phyloP scores from a whole-genome alignment of 2,113 vertebrate species.

The Entomyzon cyanotis region DNA sequence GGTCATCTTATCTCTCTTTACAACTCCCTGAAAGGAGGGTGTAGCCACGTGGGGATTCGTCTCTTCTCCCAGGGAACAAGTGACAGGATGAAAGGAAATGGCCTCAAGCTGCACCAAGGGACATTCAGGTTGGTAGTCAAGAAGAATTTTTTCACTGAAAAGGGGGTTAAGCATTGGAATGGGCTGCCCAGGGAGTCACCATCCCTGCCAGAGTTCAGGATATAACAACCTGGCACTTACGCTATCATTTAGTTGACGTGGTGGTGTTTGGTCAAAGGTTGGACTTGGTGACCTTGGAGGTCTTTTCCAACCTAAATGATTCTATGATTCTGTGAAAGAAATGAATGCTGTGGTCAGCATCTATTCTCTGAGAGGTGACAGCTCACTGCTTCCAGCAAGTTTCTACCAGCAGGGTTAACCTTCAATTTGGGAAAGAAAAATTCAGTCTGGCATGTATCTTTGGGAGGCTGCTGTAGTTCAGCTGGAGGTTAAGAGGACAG shows the following conservation, averaged over 20 bases:
- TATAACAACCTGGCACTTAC: neutral
- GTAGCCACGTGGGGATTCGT: too few species aligned
- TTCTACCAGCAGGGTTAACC: neutral
- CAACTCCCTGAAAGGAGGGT: neutral
- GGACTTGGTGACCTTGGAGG: neutral
- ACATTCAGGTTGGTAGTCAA: neutral
- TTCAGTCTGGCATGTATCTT: neutral
- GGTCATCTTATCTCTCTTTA: too few species aligned
- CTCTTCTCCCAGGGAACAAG: neutral
- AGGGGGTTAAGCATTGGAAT: neutral
- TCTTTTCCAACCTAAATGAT: neutral
- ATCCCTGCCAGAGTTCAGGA: neutral
- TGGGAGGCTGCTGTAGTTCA: slow-evolving; percentile 18
- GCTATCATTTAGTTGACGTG: neutral
- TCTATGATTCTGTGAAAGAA: neutral
- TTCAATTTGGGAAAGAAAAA: neutral
- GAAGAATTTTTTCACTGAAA: neutral
- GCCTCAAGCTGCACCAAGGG: too few species aligned
- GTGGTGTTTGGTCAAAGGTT: neutral
- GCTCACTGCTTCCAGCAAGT: neutral
- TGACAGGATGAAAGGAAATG: neutral
- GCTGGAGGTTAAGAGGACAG: neutral
- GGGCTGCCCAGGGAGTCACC: neutral
- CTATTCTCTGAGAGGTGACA: neutral
- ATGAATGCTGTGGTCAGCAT: neutral